phyloP scores from a whole-genome alignment of 1,140 invertebrate genomes.

The Drosophila busckii region DNA sequence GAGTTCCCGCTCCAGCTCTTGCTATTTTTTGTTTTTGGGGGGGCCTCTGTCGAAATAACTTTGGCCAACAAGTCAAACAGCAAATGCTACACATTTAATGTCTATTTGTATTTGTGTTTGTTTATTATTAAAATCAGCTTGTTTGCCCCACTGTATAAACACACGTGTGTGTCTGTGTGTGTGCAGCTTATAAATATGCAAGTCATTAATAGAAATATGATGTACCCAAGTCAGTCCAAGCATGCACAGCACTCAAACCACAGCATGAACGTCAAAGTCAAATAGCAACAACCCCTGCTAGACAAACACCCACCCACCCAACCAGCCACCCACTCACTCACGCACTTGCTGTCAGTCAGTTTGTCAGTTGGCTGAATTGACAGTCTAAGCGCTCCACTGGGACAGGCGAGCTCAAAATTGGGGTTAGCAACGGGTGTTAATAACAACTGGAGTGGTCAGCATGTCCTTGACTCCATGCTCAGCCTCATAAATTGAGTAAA shows the following conservation, averaged over 20 bases:
- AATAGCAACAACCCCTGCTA: constrained; percentile 41
- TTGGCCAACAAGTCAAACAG: constrained; percentile 44
- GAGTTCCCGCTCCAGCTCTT: no score
- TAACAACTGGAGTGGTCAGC: neutral
- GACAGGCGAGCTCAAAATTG: constrained; percentile 30
- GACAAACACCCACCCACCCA: neutral
- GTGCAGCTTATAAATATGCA: constrained; percentile 64
- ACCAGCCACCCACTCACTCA: constrained; percentile 1
- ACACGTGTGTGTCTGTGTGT: constrained; percentile 12
- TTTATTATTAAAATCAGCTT: constrained; percentile 74
- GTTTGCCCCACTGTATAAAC: constrained; percentile 42
- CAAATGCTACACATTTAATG: constrained; percentile 56
- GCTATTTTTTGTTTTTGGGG: no score
- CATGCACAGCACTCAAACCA: constrained; percentile 11
- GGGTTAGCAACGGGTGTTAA: constrained; percentile 28
- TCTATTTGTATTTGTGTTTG: constrained; percentile 58
- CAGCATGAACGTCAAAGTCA: constrained; percentile 43
- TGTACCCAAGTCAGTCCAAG: constrained; percentile 37
- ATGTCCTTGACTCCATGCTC: neutral
- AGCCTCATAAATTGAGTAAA: constrained; percentile 66
- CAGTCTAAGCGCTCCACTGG: constrained; percentile 64
- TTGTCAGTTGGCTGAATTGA: constrained; percentile 27
- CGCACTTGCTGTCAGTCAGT: neutral
- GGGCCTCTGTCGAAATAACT: constrained; percentile 8
- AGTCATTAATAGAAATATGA: constrained; percentile 76